Percentiles rank a stretch among this genome's conserved stretches.
These are phyloP conservation scores for Carassius carassius DNA, from an alignment of 2,113 vertebrate genomes.

Conservation along the genomic window DNA sequence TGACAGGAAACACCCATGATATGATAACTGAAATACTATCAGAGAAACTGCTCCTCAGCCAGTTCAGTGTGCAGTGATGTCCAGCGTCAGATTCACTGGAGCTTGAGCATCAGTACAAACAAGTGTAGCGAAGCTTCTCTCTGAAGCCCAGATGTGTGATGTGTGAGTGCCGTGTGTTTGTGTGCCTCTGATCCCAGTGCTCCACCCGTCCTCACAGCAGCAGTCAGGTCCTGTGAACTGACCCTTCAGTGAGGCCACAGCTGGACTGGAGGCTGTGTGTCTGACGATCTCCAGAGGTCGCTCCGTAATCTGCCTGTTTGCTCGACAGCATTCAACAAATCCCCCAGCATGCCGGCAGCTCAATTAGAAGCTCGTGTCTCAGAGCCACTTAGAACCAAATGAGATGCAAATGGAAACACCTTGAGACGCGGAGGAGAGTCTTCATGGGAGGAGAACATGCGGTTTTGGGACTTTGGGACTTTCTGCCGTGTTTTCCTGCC, in stretches of 20 bases:
- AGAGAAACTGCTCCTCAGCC: neutral
- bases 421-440: slow-evolving; percentile 20
- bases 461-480: slow-evolving; percentile 19
- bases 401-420: slow-evolving; percentile 42
- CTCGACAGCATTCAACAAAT: neutral
- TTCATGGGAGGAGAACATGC: neutral
- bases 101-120: neutral
- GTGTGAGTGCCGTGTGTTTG: too few relatives aligned
- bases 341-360: slow-evolving; percentile 40
- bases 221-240: neutral
- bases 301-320: slow-evolving; percentile 48
- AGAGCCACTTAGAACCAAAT: slow-evolving; percentile 45
- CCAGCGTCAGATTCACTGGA: neutral
- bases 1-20: neutral
- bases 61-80: neutral
- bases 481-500: slow-evolving; percentile 4
- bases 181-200: too few relatives aligned
- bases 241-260: neutral
- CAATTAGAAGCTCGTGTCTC: slow-evolving; percentile 54
- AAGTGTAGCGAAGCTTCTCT: neutral
- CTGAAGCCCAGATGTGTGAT: neutral
- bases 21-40: neutral
- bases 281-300: slow-evolving; percentile 1
- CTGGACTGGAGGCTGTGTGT: neutral
- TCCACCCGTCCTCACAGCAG: neutral